Percentiles rank a stretch among this genome's conserved stretches.
These are phyloP conservation scores for Manis pentadactyla DNA, from an alignment of 2,797 vertebrate species.

Conservation along the genomic window DNA sequence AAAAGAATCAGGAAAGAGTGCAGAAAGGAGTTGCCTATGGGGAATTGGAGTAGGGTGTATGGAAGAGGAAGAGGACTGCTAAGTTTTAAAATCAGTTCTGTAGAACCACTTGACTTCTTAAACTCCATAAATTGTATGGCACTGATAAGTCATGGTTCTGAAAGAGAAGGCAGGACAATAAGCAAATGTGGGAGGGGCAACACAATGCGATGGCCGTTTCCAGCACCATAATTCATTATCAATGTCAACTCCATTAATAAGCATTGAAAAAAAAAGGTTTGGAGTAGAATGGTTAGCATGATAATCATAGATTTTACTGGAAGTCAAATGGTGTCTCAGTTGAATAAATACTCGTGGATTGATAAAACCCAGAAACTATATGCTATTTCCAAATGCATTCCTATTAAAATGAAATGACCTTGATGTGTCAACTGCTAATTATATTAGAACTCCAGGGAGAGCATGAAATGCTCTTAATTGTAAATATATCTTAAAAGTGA, in stretches of 20 bases:
- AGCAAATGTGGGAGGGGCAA: background rate
- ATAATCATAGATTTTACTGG: background rate
- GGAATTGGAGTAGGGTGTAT: background rate
- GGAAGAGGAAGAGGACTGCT: background rate
- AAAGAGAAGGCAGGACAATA: background rate
- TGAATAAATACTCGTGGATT: background rate
- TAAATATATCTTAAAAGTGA: slow-evolving; percentile 51
- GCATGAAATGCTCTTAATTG: slow-evolving; percentile 56
- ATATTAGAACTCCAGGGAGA: slow-evolving; percentile 53
- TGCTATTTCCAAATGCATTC: slow-evolving; percentile 61
- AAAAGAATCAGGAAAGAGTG: background rate
- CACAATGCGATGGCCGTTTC: background rate
- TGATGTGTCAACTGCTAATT: slow-evolving; percentile 60
- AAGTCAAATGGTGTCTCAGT: background rate
- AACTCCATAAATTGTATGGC: too few species aligned
- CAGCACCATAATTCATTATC: background rate
- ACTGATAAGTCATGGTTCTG: background rate
- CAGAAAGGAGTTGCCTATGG: background rate
- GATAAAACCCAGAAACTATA: slow-evolving; percentile 59
- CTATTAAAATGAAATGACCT: slow-evolving; percentile 50
- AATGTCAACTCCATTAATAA: background rate
- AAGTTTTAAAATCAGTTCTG: background rate
- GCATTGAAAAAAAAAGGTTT: background rate
- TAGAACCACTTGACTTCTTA: background rate
- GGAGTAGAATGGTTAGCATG: background rate